Percentiles rank a stretch among this genome's conserved stretches.
phyloP scores from a whole-genome alignment of 1,140 invertebrate species.

The Myzus persicae region DNA sequence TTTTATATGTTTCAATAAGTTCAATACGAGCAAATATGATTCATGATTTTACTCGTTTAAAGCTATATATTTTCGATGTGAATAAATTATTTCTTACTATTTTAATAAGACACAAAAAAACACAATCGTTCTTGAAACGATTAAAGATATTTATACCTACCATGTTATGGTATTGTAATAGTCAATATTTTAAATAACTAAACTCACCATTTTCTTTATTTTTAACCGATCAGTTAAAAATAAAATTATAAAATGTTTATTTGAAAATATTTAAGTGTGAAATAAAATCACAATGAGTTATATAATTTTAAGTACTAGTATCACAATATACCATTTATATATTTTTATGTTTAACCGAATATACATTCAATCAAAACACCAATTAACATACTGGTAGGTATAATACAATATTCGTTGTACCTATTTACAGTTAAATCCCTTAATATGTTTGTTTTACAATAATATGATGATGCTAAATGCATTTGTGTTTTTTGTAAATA shows the following conservation, averaged over 20 bases:
- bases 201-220: background rate
- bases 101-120: background rate
- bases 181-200: background rate
- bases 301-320: background rate
- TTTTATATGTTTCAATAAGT: background rate
- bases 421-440: background rate
- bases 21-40: background rate
- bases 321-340: background rate
- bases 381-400: background rate
- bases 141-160: slow-evolving; percentile 7
- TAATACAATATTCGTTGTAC: background rate
- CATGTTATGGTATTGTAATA: background rate
- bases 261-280: background rate
- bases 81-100: background rate
- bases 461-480: background rate
- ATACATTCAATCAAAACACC: background rate
- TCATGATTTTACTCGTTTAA: background rate
- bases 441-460: background rate
- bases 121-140: too few species aligned
- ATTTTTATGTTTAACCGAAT: background rate
- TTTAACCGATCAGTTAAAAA: background rate
- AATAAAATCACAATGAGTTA: background rate
- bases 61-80: background rate
- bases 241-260: background rate
- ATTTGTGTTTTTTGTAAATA: background rate